Conservation (phyloP, 2,888 invertebrate species). For the Cephus spinipes region DNA sequence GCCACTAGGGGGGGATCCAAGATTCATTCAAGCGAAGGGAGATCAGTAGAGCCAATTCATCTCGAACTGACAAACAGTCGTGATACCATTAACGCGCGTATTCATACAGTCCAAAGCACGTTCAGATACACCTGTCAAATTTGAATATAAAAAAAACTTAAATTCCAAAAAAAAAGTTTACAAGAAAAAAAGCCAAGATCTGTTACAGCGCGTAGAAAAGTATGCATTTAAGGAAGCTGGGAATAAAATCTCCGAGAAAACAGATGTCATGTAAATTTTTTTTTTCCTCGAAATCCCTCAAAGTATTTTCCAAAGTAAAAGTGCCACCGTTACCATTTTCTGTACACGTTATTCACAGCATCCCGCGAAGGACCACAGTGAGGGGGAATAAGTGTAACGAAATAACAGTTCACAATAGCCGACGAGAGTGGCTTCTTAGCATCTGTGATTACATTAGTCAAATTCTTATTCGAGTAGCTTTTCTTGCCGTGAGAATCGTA, state of each 20-base stretch:
- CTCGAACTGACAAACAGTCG: too few relatives aligned
- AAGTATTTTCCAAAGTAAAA: slow-evolving; percentile 1
- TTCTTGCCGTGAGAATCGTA: slow-evolving; percentile 25
- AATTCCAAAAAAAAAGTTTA: too few relatives aligned
- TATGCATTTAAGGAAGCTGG: background rate
- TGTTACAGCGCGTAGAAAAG: background rate
- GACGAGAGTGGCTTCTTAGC: slow-evolving; percentile 57
- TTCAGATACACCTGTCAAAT: too few relatives aligned
- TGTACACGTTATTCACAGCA: background rate
- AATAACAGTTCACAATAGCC: slow-evolving; percentile 48
- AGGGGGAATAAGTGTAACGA: slow-evolving; percentile 29
- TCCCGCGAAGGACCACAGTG: background rate
- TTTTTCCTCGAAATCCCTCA: too few relatives aligned
- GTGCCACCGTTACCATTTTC: background rate
- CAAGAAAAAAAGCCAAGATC: background rate
- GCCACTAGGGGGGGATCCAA: slow-evolving; percentile 1
- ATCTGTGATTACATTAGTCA: slow-evolving; percentile 61
- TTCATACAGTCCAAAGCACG: too few relatives aligned
- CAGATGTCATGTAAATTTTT: too few relatives aligned
- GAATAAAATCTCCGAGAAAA: background rate
- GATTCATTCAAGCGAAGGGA: slow-evolving; percentile 15
- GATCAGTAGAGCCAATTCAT: background rate
- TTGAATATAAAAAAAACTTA: too few relatives aligned
- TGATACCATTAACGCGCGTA: too few relatives aligned
- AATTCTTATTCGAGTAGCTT: slow-evolving; percentile 48